These are phyloP conservation scores for Parazoanthus atlanticus DNA, from an alignment of 92 coral and sea anemone genomes.

Conservation along the genomic window DNA sequence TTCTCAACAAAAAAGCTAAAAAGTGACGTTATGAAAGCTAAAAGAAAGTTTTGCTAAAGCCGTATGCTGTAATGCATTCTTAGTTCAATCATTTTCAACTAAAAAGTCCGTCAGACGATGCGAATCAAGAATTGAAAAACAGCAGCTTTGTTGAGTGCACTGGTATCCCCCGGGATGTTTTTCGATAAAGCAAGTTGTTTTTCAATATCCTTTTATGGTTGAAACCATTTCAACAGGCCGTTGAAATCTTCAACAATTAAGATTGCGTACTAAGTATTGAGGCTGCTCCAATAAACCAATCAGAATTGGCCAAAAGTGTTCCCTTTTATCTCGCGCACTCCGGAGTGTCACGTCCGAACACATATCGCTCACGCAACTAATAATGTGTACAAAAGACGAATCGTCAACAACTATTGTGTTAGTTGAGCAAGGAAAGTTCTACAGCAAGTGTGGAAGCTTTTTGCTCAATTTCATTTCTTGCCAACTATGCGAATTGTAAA, in stretches of 20 bases:
- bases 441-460: no score
- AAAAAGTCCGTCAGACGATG: neutral
- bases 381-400: neutral
- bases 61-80: no score
- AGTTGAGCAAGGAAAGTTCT: neutral
- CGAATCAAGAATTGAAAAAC: neutral
- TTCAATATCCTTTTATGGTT: neutral
- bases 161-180: neutral
- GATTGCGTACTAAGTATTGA: neutral
- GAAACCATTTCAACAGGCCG: neutral
- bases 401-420: neutral
- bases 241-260: no score
- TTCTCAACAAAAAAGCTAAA: no score
- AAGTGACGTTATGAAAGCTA: no score
- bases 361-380: neutral
- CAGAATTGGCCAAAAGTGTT: neutral
- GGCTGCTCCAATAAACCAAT: neutral
- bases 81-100: no score
- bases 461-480: neutral
- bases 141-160: neutral
- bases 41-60: no score
- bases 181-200: neutral
- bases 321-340: neutral
- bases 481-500: neutral
- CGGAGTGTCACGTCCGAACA: neutral